Evolutionary conservation across 2,113 vertebrate genomes (phyloP).

Genomic region (Sinosuthora webbiana): DNA sequence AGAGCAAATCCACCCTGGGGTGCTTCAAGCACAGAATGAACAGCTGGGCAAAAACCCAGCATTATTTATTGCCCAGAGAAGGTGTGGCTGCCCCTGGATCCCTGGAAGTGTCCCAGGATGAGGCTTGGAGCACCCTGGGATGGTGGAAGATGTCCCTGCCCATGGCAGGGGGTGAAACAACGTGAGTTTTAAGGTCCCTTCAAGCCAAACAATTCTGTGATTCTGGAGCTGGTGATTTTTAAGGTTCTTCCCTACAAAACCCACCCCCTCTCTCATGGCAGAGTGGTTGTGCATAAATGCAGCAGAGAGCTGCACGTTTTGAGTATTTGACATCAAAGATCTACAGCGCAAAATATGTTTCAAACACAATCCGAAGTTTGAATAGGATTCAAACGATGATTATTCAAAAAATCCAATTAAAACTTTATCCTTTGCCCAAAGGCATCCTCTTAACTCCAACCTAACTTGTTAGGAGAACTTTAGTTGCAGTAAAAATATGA

Average conservation of each 20-base stretch:
- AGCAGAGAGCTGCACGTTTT: not conserved
- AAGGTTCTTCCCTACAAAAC: not conserved
- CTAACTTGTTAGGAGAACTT: not conserved
- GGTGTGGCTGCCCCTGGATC: not conserved
- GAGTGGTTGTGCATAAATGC: not conserved
- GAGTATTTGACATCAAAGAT: not conserved
- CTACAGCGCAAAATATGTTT: not conserved
- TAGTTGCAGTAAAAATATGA: not conserved
- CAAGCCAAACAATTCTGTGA: no score
- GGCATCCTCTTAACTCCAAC: not conserved
- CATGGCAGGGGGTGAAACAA: not conserved
- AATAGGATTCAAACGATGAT: not conserved
- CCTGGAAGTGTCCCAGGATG: fast-evolving
- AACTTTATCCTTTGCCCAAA: constrained; percentile 1
- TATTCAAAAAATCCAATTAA: constrained; percentile 38
- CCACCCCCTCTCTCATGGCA: not conserved
- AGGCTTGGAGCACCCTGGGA: not conserved
- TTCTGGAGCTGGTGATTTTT: not conserved
- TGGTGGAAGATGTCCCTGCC: not conserved
- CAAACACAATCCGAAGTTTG: not conserved
- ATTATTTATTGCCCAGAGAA: not conserved
- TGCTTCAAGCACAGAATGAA: not conserved
- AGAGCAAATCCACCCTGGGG: not conserved
- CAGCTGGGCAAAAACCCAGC: not conserved
- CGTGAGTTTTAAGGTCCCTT: no score